A percentile compares a stretch with the other conserved stretches of the same genome.
Evolutionary conservation across 2,888 invertebrate species (phyloP).

Genomic region (Cheilosia vulpina): DNA sequence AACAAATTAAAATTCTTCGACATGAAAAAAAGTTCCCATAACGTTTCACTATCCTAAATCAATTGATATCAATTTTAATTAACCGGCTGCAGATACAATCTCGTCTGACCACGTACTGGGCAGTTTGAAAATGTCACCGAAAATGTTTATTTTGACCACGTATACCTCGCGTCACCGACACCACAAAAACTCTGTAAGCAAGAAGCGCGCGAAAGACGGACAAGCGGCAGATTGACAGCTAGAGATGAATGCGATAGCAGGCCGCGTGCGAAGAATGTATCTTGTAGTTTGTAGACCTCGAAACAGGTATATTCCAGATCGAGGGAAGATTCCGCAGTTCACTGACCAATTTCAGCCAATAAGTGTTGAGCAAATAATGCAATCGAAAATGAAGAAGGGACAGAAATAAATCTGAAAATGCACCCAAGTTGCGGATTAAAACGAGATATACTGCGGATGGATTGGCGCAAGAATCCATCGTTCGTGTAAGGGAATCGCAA

Average conservation of each 20-base stretch:
- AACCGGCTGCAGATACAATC: slow-evolving; percentile 49
- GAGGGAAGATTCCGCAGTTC: slow-evolving; percentile 29
- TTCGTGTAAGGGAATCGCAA: slow-evolving; percentile 19
- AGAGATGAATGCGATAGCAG: slow-evolving; percentile 59
- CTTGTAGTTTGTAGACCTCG: background rate
- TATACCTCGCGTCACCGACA: slow-evolving; percentile 32
- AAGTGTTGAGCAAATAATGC: slow-evolving; percentile 47
- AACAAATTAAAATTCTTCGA: slow-evolving; percentile 35
- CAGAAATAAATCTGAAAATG: slow-evolving; percentile 2
- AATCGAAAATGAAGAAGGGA: slow-evolving; percentile 7
- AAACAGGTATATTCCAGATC: slow-evolving; percentile 30
- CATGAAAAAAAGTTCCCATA: background rate
- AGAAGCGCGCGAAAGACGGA: slow-evolving; percentile 57
- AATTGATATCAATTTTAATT: slow-evolving; percentile 50
- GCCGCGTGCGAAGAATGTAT: slow-evolving; percentile 42
- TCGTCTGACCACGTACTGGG: slow-evolving; percentile 37
- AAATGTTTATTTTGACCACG: slow-evolving; percentile 59
- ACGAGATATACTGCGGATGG: slow-evolving; percentile 12
- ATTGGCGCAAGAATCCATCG: slow-evolving; percentile 31
- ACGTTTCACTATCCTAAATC: slow-evolving; percentile 16
- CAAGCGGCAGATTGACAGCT: slow-evolving; percentile 56
- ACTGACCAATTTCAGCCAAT: slow-evolving; percentile 52
- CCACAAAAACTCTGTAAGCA: slow-evolving; percentile 29
- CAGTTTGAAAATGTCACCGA: slow-evolving; percentile 21
- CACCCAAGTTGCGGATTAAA: slow-evolving; percentile 30